Percentiles rank a stretch among this genome's conserved stretches.
Conservation (phyloP, 2,797 vertebrate genomes). For the Falco peregrinus region DNA sequence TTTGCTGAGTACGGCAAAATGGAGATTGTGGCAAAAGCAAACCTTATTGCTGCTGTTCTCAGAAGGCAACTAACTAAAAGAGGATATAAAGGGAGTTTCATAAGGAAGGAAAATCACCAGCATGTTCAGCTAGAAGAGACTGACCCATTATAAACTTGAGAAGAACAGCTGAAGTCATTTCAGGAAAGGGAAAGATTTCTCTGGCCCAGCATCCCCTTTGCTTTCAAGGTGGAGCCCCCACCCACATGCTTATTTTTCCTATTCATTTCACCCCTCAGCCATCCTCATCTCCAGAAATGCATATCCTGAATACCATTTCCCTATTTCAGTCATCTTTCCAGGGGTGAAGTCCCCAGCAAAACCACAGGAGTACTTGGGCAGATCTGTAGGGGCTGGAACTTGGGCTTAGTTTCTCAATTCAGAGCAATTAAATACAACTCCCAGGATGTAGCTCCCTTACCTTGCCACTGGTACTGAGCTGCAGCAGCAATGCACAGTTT, state of each 20-base stretch:
- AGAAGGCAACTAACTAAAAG: constrained; percentile 50
- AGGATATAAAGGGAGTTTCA: constrained; percentile 65
- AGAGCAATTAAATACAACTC: background rate
- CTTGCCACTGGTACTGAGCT: background rate
- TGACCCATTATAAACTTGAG: constrained; percentile 50
- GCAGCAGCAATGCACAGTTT: background rate
- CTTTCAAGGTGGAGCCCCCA: constrained; percentile 27
- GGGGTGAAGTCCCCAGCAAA: background rate
- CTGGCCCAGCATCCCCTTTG: background rate
- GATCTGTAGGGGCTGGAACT: background rate
- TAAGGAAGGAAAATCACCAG: constrained; percentile 59
- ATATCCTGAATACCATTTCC: background rate
- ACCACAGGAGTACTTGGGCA: background rate
- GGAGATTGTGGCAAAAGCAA: background rate
- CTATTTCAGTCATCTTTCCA: background rate
- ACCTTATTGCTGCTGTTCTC: constrained; percentile 34
- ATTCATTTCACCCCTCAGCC: background rate
- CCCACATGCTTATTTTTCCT: background rate
- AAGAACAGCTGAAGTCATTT: constrained; percentile 23
- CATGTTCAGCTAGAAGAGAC: constrained; percentile 32
- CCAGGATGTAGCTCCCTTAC: background rate
- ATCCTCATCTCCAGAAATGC: background rate
- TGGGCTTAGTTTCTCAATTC: background rate
- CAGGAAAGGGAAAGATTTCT: constrained; percentile 35
- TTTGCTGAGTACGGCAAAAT: constrained; percentile 67